phyloP scores from a whole-genome alignment of 2,797 vertebrate species.

The Spinibarbus caldwelli region DNA sequence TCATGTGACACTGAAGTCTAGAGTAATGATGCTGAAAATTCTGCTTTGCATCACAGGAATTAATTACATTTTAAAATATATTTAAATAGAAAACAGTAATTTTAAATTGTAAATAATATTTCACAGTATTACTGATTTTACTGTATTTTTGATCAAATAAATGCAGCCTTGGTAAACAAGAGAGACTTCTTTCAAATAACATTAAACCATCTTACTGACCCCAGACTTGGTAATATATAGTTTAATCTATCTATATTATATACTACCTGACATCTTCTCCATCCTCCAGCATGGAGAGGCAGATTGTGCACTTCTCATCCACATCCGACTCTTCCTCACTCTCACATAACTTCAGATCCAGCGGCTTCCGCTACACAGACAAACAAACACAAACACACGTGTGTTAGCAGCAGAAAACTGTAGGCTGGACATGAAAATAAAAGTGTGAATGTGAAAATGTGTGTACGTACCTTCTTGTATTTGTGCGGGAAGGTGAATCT shows the following conservation, averaged over 20 bases:
- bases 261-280: conserved; percentile 95
- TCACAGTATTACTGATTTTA: not conserved
- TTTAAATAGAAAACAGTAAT: not conserved
- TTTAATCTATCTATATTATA: not conserved
- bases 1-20: not conserved
- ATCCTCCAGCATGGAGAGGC: conserved; percentile 97
- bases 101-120: not conserved
- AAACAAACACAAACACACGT: not conserved
- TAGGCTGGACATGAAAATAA: not conserved
- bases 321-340: conserved; percentile 94
- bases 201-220: not conserved
- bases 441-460: not conserved
- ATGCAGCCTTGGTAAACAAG: not conserved
- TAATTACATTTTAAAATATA: not conserved
- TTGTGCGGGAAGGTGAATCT: conserved; percentile 99
- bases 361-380: conserved; percentile 87
- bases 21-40: not conserved
- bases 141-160: not conserved
- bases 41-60: not conserved
- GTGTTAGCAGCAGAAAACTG: not conserved
- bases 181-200: not conserved
- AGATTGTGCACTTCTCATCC: conserved; percentile 99
- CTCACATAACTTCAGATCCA: conserved; percentile 89
- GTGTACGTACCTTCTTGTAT: conserved; percentile 92
- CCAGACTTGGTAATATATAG: not conserved